Evolutionary conservation across 2,888 invertebrate genomes (phyloP), one percentile per base, ranked within the genome.

Genomic region (Andricus curvator): DNA sequence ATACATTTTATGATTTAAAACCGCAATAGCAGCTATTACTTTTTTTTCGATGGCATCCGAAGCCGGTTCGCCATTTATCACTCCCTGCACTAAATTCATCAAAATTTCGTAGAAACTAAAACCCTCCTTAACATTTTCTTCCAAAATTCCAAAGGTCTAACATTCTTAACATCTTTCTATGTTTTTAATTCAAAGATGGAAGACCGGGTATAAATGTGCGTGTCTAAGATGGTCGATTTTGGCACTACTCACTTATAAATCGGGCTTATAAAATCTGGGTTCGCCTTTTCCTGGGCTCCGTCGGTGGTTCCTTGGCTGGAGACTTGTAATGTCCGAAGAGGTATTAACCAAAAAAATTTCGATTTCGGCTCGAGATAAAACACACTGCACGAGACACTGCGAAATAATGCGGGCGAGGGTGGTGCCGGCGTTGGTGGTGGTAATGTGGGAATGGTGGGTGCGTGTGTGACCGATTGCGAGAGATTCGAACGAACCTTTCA

Each of bases 401-500:
- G 48, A 48, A 41, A 74, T 74, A 74, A 74, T 74, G 74, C 74
- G 51, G 33, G 78, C 65, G 66, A 78, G 66, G 65, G 78, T 65
- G 74, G 56, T 74, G 74, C 56, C 74, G 74, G 56, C n/a, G 48
- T 77, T 62, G 62, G 48, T 48, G 64, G 64, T 65, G 44, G 65
- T 48, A 77, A 44, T 22, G n/a, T 56, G 56, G 56, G n/a, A 77
- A 64, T 77, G 48, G 68, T 80, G 56, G 70, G 65, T 81, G 64
- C 56, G 77, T 77, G 29, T 25, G 60, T 37, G 67, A 78, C 77
- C 51, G 62, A 48, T 78, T 76, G 44, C 37, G 62, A 64, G 64
- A 74, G 60, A 77, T 62, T 29, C 81, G 79, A 80, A 80, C 80
- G 82, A 82, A 85, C 86, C 86, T 84, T 78, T 82, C 86, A 84